Percentiles rank a stretch among this genome's conserved stretches.
Evolutionary conservation across 1,140 invertebrate species (phyloP).

Genomic region (Arion vulgaris): DNA sequence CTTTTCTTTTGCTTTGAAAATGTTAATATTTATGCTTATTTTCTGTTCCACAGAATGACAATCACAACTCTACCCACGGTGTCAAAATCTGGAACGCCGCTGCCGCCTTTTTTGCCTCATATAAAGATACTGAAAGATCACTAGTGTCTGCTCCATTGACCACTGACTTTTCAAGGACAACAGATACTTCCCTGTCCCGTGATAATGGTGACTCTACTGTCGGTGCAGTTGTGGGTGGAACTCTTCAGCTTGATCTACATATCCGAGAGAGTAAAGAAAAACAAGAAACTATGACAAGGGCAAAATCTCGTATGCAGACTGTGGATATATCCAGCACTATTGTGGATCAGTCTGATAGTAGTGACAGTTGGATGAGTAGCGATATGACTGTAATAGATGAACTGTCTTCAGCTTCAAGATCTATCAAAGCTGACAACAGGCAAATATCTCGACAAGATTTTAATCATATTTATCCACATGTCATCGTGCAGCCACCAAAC

Average conservation of each 20-base stretch:
- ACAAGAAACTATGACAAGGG: not conserved
- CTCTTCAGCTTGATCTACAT: not conserved
- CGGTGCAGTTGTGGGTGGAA: constrained; percentile 37
- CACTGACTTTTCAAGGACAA: constrained; percentile 35
- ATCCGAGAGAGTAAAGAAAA: not conserved
- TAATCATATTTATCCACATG: constrained; percentile 32
- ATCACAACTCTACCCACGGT: not conserved
- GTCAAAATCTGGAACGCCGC: constrained; percentile 41
- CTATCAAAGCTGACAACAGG: not conserved
- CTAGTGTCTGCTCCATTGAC: constrained; percentile 43
- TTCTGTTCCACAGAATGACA: constrained; percentile 6
- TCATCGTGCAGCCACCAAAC: constrained; percentile 18
- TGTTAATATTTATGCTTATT: no score
- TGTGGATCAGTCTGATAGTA: constrained; percentile 31
- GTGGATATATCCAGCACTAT: not conserved
- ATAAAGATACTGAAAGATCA: constrained; percentile 42
- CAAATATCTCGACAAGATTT: not conserved
- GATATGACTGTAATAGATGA: constrained; percentile 1
- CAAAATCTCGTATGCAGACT: not conserved
- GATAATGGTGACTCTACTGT: constrained; percentile 37
- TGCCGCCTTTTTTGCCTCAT: constrained; percentile 51
- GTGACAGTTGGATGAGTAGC: not conserved
- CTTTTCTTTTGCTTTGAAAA: not conserved
- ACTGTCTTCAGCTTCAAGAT: not conserved
- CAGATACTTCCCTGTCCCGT: constrained; percentile 16